These are phyloP conservation scores for Vireo altiloquus DNA, from an alignment of 2,113 vertebrate species.

Conservation along the genomic window DNA sequence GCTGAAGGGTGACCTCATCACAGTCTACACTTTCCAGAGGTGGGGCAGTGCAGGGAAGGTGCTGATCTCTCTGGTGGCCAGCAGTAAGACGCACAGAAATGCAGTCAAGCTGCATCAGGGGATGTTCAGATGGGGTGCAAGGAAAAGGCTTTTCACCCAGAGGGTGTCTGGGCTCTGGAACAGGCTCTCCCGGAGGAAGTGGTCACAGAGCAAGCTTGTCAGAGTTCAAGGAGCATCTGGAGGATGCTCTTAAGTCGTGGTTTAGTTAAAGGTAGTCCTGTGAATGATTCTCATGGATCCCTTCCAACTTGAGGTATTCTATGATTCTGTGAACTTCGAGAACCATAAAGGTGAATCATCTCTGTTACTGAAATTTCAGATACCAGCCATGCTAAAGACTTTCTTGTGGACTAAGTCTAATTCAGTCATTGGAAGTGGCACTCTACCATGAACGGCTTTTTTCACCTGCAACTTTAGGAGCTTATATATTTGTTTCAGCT, in stretches of 20 bases:
- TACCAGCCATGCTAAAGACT: background rate
- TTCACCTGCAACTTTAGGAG: background rate
- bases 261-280: background rate
- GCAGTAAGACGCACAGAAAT: background rate
- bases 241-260: fast-evolving
- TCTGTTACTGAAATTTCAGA: background rate
- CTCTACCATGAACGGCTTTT: background rate
- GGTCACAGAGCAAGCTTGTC: background rate
- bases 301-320: background rate
- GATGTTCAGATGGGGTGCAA: background rate
- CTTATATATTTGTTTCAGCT: background rate
- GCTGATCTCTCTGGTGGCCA: background rate
- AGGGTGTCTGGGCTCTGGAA: background rate
- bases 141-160: background rate
- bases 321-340: background rate
- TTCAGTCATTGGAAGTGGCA: background rate
- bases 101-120: background rate
- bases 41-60: fast-evolving
- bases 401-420: background rate
- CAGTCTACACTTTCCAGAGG: background rate
- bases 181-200: background rate
- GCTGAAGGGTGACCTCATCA: background rate
- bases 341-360: background rate
- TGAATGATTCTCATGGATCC: background rate
- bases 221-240: background rate